phyloP scores from a whole-genome alignment of 2,113 vertebrate genomes.

The Microcebus murinus region DNA sequence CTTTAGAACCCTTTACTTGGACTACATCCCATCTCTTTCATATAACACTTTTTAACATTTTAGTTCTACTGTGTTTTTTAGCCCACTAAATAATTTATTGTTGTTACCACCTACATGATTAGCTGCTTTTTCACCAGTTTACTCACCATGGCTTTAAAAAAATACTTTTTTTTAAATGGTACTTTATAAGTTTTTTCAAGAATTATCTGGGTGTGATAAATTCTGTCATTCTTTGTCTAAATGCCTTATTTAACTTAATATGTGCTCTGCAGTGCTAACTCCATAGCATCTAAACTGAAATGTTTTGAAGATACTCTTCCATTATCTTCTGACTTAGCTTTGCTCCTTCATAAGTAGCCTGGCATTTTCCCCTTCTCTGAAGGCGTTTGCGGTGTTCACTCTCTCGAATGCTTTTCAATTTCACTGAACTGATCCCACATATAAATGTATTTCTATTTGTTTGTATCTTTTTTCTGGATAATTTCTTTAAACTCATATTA shows the following conservation, averaged over 20 bases:
- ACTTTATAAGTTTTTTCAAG: background rate
- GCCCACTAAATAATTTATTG: background rate
- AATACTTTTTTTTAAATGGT: background rate
- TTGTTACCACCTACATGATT: background rate
- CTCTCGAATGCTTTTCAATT: background rate
- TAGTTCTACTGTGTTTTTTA: background rate
- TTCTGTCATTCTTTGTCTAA: background rate
- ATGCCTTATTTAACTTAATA: background rate
- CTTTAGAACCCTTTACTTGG: background rate
- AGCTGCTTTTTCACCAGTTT: background rate
- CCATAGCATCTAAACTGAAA: background rate
- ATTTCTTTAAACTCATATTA: background rate
- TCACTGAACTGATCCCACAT: background rate
- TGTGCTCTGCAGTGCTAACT: background rate
- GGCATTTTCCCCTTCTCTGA: background rate
- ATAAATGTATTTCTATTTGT: background rate
- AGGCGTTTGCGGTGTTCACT: background rate
- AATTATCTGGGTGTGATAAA: background rate
- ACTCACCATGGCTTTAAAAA: background rate
- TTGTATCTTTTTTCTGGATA: background rate
- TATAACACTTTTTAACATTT: background rate
- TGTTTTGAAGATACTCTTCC: background rate
- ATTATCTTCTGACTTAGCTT: background rate
- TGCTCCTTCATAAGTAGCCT: background rate
- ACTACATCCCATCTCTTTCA: background rate